A percentile compares a stretch with the other conserved stretches of the same genome.
Evolutionary conservation across 2,888 invertebrate genomes (phyloP).

Genomic region (Scelioninae gen. 2): DNA sequence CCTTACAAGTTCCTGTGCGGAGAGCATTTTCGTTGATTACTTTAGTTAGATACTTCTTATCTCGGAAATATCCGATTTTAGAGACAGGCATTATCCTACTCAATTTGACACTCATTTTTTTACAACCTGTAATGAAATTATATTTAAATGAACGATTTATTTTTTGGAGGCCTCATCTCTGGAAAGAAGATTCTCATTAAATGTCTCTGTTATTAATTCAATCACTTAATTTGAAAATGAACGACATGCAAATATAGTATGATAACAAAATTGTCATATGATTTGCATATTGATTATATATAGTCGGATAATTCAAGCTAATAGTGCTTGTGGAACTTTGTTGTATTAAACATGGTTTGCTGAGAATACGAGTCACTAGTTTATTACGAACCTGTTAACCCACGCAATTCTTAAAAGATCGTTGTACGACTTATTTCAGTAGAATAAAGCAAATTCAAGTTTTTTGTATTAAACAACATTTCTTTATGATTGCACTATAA

Average conservation of each 20-base stretch:
- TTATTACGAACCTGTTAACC: conserved; percentile 48
- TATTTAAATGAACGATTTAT: conserved; percentile 12
- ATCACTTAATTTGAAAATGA: too few relatives aligned
- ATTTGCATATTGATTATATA: too few relatives aligned
- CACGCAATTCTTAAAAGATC: conserved; percentile 27
- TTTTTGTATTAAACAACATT: conserved; percentile 8
- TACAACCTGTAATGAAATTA: conserved; percentile 9
- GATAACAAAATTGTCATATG: neutral
- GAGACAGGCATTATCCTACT: conserved; percentile 27
- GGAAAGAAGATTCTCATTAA: too few relatives aligned
- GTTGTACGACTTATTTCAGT: conserved; percentile 17
- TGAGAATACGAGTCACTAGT: conserved; percentile 1
- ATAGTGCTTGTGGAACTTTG: conserved; percentile 5
- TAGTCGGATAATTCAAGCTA: neutral
- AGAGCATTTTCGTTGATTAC: conserved; percentile 48
- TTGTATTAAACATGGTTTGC: conserved; percentile 8
- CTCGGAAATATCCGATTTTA: conserved; percentile 43
- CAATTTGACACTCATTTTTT: neutral
- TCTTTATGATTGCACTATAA: neutral
- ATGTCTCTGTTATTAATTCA: too few relatives aligned
- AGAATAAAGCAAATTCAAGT: conserved; percentile 17
- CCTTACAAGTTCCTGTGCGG: conserved; percentile 29
- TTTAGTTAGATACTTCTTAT: conserved; percentile 46
- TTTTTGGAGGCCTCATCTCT: too few relatives aligned
- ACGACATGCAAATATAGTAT: too few relatives aligned